phyloP scores from a whole-genome alignment of 2,888 invertebrate genomes.

The Xestia c-nigrum region DNA sequence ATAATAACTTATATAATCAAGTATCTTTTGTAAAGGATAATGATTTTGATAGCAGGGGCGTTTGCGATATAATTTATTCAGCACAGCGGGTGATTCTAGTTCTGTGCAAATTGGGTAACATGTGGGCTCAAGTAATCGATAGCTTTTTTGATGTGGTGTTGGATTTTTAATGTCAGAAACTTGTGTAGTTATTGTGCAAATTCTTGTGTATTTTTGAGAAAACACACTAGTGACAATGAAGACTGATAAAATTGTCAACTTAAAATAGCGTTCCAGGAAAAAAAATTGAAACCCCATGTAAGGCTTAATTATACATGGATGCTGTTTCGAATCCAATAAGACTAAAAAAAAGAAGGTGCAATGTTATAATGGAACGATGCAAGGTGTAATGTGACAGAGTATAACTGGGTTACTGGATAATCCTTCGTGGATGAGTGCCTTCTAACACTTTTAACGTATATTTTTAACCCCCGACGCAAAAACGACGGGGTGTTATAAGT shows the following conservation, averaged over 20 bases:
- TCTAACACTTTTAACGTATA: no score
- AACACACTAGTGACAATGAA: neutral
- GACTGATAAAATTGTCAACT: neutral
- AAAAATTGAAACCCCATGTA: neutral
- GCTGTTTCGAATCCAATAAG: neutral
- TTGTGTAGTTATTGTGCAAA: neutral
- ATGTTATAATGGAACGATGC: neutral
- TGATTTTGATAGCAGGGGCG: conserved; percentile 85
- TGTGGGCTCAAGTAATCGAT: conserved; percentile 82
- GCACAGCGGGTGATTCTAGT: conserved; percentile 85
- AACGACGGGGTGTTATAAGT: no score
- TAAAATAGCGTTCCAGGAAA: neutral
- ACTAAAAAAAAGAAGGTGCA: neutral
- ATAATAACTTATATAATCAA: conserved; percentile 85
- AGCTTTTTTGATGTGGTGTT: conserved; percentile 58
- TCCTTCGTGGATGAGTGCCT: no score
- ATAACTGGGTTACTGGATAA: neutral
- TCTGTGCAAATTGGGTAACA: conserved; percentile 87
- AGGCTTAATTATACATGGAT: neutral
- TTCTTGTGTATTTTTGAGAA: neutral
- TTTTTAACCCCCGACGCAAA: no score
- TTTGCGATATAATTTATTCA: conserved; percentile 82
- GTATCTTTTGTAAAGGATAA: conserved; percentile 83
- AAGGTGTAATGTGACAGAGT: neutral
- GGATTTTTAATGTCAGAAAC: conserved; percentile 23